Percentiles rank a stretch among this genome's conserved stretches.
These are phyloP conservation scores for Bursaphelenchus okinawaensis DNA, from an alignment of 2,888 invertebrate genomes.

Conservation along the genomic window DNA sequence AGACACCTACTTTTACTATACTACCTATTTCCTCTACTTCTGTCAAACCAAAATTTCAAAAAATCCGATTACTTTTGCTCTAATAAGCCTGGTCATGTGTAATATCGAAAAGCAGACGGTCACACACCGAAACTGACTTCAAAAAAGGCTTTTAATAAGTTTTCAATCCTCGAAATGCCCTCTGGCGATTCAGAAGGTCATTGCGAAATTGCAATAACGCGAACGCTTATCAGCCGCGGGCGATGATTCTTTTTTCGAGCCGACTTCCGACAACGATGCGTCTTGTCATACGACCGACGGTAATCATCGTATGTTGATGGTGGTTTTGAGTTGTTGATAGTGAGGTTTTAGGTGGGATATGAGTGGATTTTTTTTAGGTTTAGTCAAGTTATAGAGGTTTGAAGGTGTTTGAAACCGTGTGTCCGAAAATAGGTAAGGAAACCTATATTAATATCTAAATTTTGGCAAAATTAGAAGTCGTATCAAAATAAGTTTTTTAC, in stretches of 20 bases:
- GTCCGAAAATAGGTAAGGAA: too few relatives aligned
- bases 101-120: neutral
- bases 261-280: too few relatives aligned
- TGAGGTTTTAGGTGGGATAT: neutral
- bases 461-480: too few relatives aligned
- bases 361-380: neutral
- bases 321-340: neutral
- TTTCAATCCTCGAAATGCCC: neutral
- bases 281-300: too few relatives aligned
- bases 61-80: neutral
- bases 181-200: neutral
- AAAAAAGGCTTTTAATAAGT: neutral
- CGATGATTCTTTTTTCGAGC: too few relatives aligned
- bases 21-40: too few relatives aligned
- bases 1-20: too few relatives aligned
- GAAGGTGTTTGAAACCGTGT: too few relatives aligned
- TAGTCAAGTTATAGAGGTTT: too few relatives aligned
- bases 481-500: too few relatives aligned
- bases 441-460: too few relatives aligned
- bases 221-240: neutral
- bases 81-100: neutral
- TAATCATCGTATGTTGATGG: neutral
- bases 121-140: neutral
- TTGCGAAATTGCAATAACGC: neutral
- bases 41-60: neutral